Conservation (phyloP, 2,797 vertebrate species). For the Euphonia xanthogaster region DNA sequence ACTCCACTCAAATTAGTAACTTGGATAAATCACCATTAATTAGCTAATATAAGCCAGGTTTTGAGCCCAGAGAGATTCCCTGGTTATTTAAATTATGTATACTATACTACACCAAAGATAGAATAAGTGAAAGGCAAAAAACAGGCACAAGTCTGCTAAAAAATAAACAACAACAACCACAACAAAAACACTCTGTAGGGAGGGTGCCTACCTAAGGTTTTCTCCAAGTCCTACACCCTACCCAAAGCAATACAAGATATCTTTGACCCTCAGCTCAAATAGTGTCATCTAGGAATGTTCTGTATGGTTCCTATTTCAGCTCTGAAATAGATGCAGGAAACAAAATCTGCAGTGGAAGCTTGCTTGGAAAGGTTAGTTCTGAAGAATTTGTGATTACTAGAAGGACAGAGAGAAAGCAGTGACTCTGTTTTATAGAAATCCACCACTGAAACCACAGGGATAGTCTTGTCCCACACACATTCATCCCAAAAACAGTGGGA, state of each 20-base stretch:
- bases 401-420: not conserved
- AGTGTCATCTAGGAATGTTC: constrained; percentile 55
- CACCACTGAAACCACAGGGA: not conserved
- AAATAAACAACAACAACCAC: not conserved
- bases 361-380: constrained; percentile 69
- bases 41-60: constrained; percentile 98
- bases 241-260: constrained; percentile 84
- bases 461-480: not conserved
- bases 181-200: constrained; percentile 60
- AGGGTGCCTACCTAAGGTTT: constrained; percentile 76
- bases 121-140: constrained; percentile 83
- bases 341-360: constrained; percentile 56
- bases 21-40: constrained; percentile 99
- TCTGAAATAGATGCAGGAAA: constrained; percentile 72
- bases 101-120: constrained; percentile 82
- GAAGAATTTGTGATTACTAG: constrained; percentile 43
- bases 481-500: not conserved
- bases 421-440: not conserved
- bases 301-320: constrained; percentile 69
- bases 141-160: constrained; percentile 75
- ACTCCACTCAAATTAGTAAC: constrained; percentile 90
- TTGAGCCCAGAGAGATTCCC: constrained; percentile 90
- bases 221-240: constrained; percentile 75
- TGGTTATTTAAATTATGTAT: constrained; percentile 96
- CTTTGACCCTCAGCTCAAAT: constrained; percentile 78